These are phyloP conservation scores for Anhinga anhinga DNA, from an alignment of 2,113 vertebrate species.

Conservation along the genomic window DNA sequence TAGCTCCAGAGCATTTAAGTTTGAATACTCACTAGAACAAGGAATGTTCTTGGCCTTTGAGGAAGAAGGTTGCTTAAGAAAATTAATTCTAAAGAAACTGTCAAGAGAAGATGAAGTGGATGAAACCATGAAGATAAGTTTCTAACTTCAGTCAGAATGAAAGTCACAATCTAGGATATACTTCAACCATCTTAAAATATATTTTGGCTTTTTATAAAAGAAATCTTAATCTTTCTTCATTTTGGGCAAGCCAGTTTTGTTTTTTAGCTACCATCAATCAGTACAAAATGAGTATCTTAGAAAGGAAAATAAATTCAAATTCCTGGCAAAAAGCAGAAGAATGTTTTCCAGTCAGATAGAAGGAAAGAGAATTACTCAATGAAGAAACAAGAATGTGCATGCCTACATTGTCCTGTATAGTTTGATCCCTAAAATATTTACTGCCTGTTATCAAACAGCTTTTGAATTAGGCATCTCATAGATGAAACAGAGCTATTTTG, in stretches of 20 bases:
- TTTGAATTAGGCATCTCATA: neutral
- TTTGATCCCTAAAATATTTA: neutral
- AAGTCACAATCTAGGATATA: neutral
- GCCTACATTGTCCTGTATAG: too few relatives aligned
- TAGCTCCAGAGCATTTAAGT: constrained; percentile 45
- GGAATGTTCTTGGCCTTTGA: constrained; percentile 75
- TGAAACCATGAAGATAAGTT: constrained; percentile 59
- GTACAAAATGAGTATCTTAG: neutral
- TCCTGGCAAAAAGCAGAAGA: neutral
- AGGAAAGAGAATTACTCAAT: neutral
- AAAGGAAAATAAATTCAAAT: neutral
- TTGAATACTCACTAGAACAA: constrained; percentile 70
- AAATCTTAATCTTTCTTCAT: neutral
- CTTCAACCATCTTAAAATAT: neutral
- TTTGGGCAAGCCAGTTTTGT: neutral
- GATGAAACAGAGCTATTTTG: neutral
- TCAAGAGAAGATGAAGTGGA: constrained; percentile 44
- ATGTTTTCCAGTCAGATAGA: neutral
- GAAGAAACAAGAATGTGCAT: neutral
- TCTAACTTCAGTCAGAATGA: neutral
- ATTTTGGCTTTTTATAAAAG: neutral
- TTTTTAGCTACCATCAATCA: neutral
- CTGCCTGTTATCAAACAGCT: neutral
- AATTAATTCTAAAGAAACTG: constrained; percentile 66
- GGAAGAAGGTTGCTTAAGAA: constrained; percentile 26